Base-by-base conservation (phyloP, 2,113 vertebrate genomes). In the Cariama cristata region DNA sequence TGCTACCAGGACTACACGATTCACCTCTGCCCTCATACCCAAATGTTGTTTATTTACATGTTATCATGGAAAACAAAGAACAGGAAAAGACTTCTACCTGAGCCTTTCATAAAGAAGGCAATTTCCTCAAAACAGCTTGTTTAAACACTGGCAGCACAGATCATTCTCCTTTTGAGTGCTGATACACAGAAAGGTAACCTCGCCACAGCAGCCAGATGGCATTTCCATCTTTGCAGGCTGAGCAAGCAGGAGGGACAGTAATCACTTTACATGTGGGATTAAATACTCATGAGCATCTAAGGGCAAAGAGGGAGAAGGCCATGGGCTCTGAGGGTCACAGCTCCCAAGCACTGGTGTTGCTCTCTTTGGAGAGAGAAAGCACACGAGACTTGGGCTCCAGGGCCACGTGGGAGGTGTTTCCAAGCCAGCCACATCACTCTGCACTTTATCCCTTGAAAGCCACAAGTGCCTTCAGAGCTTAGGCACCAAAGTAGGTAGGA, bases 371-470 rank as follows among this genome's bases (percentile, higher is more conserved):
- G 24, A 80, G 14, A 74, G 17, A 52, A 11, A 9, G 13, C 27
- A 53, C 0, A 0, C 0, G 0, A 86, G 33, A 55, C 28, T n/a
- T 24, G 11, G 56, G 11, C n/a, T 73, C 59, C 45, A 24, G 19
- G 19, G 19, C 11, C 58, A n/a, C 1, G 2, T 11, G 14, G 33
- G 33, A 87, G 28, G 14, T 30, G 5, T 35, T 90, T 72, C 38
- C 47, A 90, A 75, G 23, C 44, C 58, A 55, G 14, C 27, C 27
- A 49, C 49, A 73, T 60, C 30, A 23, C 40, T 66, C 74, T 53
- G 20, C 16, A 6, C 9, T 77, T 80, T 5, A 53, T 20, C 21
- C 35, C 50, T 79, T 40, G 17, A 60, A 90, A 95, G 18, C 18
- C 35, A 13, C 3, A 12, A 14, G 13, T 21, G 6, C 24, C 69